Evolutionary conservation across 2,113 vertebrate genomes (phyloP).

Genomic region (Strix uralensis): DNA sequence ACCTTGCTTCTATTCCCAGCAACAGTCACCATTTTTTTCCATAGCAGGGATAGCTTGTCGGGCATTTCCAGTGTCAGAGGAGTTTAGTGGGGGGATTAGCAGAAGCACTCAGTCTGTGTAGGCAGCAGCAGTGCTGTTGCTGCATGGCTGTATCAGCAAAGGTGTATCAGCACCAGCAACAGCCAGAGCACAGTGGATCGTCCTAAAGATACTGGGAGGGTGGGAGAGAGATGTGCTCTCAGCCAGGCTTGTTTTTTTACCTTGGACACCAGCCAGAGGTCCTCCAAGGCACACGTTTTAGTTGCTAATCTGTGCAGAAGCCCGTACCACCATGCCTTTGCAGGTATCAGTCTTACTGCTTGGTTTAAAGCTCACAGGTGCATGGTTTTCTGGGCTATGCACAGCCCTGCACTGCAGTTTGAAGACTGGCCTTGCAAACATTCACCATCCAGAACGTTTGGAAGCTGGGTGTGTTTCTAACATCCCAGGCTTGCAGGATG

Average conservation of each 20-base stretch:
- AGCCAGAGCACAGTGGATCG: background rate
- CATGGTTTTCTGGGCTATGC: background rate
- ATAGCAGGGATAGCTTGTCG: background rate
- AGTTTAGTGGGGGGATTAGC: background rate
- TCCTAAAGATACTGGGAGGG: background rate
- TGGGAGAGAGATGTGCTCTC: background rate
- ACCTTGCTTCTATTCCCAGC: background rate
- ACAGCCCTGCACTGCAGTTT: background rate
- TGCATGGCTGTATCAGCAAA: background rate
- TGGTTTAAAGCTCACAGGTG: background rate
- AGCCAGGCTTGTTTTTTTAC: background rate
- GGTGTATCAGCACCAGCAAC: background rate
- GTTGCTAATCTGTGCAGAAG: background rate
- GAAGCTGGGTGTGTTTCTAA: constrained; percentile 2
- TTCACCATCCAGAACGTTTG: background rate
- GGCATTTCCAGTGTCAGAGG: background rate
- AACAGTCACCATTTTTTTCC: background rate
- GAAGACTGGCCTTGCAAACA: background rate
- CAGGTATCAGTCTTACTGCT: background rate
- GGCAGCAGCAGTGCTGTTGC: background rate
- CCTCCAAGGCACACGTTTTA: background rate
- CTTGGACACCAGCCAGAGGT: background rate
- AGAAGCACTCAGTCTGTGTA: background rate
- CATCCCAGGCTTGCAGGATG: background rate
- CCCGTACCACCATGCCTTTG: accelerated